A percentile compares a stretch with the other conserved stretches of the same genome.
Evolutionary conservation across 2,797 vertebrate species (phyloP).

Genomic region (Nannoperca australis): DNA sequence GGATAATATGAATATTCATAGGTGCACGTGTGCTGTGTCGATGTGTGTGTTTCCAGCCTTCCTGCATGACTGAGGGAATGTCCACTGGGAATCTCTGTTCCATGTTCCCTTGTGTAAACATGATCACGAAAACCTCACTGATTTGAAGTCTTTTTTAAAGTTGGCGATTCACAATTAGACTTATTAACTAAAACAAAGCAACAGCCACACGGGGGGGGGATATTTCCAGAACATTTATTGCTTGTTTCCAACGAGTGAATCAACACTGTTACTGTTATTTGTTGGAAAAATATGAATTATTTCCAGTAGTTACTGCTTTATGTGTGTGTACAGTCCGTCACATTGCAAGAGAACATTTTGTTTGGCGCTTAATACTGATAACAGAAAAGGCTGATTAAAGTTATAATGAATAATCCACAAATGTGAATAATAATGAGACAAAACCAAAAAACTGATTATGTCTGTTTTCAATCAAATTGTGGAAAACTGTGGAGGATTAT

Average conservation of each 20-base stretch:
- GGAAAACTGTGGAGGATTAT: background rate
- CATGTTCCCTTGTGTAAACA: slow-evolving; percentile 27
- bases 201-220: background rate
- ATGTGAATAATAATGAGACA: slow-evolving; percentile 7
- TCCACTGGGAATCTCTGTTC: slow-evolving; percentile 27
- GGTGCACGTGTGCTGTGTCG: slow-evolving; percentile 22
- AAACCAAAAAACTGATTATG: background rate
- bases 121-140: slow-evolving; percentile 20
- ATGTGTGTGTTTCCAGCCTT: slow-evolving; percentile 6
- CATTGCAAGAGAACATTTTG: background rate
- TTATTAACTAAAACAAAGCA: background rate
- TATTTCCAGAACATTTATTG: background rate
- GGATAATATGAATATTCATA: slow-evolving; percentile 42
- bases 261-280: background rate
- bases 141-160: slow-evolving; percentile 34
- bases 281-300: background rate
- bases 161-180: slow-evolving; percentile 8
- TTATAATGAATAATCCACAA: background rate
- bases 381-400: background rate
- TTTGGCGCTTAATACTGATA: background rate
- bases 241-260: background rate
- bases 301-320: background rate
- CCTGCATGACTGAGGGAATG: background rate
- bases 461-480: background rate
- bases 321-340: background rate